These are phyloP conservation scores for Hassar affinis DNA, from an alignment of 2,113 vertebrate species.

Conservation along the genomic window DNA sequence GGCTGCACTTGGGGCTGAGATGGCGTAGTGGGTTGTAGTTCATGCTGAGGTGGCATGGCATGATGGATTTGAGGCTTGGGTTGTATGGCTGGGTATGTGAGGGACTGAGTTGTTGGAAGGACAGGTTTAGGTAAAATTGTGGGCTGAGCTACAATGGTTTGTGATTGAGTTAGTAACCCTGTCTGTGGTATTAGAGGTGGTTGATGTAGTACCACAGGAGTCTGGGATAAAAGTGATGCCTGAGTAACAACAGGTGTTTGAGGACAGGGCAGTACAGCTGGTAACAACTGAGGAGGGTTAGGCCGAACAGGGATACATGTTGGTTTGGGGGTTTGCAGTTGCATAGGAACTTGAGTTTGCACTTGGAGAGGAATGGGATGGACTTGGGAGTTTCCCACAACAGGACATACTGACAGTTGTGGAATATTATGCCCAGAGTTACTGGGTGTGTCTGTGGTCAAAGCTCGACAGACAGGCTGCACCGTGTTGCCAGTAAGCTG, in stretches of 20 bases:
- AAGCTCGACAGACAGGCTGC: slow-evolving; percentile 86
- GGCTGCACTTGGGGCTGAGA: slow-evolving; percentile 58
- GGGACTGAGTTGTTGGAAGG: slow-evolving; percentile 21
- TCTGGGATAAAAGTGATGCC: slow-evolving; percentile 52
- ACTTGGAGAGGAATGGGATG: slow-evolving; percentile 75
- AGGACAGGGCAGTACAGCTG: slow-evolving; percentile 57
- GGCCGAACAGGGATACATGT: slow-evolving; percentile 63
- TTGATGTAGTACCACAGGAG: slow-evolving; percentile 65
- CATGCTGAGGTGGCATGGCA: slow-evolving; percentile 32
- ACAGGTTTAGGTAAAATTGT: slow-evolving; percentile 45
- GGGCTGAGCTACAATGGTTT: slow-evolving; percentile 41
- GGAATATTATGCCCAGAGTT: slow-evolving; percentile 60
- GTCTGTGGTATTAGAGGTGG: slow-evolving; percentile 58
- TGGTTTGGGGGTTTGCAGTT: slow-evolving; percentile 61
- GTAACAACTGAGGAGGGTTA: slow-evolving; percentile 59
- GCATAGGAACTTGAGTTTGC: slow-evolving; percentile 69
- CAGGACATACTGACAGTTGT: slow-evolving; percentile 69
- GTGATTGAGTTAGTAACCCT: slow-evolving; percentile 42
- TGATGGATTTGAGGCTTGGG: slow-evolving; percentile 32
- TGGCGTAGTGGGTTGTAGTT: slow-evolving; percentile 51
- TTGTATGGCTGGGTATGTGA: slow-evolving; percentile 42
- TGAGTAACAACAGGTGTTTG: slow-evolving; percentile 41
- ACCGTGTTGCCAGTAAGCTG: slow-evolving; percentile 92
- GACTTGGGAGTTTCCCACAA: slow-evolving; percentile 74
- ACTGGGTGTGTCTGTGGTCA: slow-evolving; percentile 63